Percentiles rank a stretch among this genome's conserved stretches.
These are phyloP conservation scores for Rhingia rostrata DNA, from an alignment of 2,888 invertebrate genomes.

Conservation along the genomic window DNA sequence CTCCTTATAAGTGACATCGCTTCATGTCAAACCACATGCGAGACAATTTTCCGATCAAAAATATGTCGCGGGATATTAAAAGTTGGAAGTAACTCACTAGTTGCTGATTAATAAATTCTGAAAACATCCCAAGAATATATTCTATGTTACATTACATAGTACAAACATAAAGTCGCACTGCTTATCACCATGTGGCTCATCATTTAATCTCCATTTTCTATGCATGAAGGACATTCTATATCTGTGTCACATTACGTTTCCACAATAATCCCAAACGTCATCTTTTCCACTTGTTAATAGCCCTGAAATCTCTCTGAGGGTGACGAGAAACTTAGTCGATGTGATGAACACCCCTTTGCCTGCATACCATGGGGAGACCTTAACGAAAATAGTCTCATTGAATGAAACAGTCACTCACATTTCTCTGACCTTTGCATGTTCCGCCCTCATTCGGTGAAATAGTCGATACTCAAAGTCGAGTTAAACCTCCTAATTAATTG, in stretches of 20 bases:
- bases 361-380: not conserved
- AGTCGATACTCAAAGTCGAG: constrained; percentile 1
- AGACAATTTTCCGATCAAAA: too few species aligned
- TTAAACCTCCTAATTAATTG: constrained; percentile 65
- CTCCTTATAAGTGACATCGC: too few species aligned
- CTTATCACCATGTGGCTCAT: constrained; percentile 11
- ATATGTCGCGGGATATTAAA: too few species aligned
- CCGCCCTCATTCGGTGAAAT: constrained; percentile 53
- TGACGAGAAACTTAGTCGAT: constrained; percentile 49
- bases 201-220: not conserved
- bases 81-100: too few species aligned
- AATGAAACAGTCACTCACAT: constrained; percentile 25
- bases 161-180: not conserved
- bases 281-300: constrained; percentile 32
- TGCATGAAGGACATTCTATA: constrained; percentile 10
- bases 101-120: too few species aligned
- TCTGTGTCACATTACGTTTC: constrained; percentile 45
- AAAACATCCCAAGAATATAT: too few species aligned
- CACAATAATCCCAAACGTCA: constrained; percentile 28
- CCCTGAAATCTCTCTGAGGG: constrained; percentile 53
- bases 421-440: constrained; percentile 68
- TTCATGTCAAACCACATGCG: too few species aligned
- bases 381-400: constrained; percentile 37
- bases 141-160: too few species aligned
- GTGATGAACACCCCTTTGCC: constrained; percentile 27